Evolutionary conservation across 2,888 invertebrate genomes (phyloP).

Genomic region (Sarcophaga variegata): DNA sequence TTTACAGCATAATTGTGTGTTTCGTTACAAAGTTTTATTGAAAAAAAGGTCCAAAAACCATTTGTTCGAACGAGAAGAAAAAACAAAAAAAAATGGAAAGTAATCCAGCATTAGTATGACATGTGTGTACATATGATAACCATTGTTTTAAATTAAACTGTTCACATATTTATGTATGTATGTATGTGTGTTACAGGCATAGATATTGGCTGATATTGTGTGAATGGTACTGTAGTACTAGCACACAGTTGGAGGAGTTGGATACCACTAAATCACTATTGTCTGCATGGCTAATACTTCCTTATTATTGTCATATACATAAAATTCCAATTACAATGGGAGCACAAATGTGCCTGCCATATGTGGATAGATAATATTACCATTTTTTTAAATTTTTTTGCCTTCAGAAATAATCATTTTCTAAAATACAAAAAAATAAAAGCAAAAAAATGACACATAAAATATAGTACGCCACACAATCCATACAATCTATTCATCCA

Average conservation of each 20-base stretch:
- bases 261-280: conserved; percentile 52
- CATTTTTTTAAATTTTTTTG: conserved; percentile 13
- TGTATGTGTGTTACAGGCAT: not conserved
- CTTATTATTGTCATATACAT: conserved; percentile 66
- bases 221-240: too few species aligned
- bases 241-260: conserved; percentile 42
- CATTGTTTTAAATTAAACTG: conserved; percentile 25
- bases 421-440: conserved; percentile 13
- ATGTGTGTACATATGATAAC: conserved; percentile 31
- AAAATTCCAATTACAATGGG: conserved; percentile 55
- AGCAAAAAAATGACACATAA: not conserved
- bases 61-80: not conserved
- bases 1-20: conserved; percentile 51
- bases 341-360: conserved; percentile 32
- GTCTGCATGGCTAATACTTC: conserved; percentile 54
- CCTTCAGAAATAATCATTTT: conserved; percentile 37
- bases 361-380: conserved; percentile 21
- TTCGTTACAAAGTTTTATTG: conserved; percentile 54
- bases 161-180: not conserved
- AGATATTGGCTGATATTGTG: not conserved
- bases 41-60: conserved; percentile 35
- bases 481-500: not conserved
- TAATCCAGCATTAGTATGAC: conserved; percentile 53
- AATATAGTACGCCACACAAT: not conserved
- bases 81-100: conserved; percentile 48